phyloP scores from a whole-genome alignment of 2,797 vertebrate genomes.

The Leucoraja ocellata region DNA sequence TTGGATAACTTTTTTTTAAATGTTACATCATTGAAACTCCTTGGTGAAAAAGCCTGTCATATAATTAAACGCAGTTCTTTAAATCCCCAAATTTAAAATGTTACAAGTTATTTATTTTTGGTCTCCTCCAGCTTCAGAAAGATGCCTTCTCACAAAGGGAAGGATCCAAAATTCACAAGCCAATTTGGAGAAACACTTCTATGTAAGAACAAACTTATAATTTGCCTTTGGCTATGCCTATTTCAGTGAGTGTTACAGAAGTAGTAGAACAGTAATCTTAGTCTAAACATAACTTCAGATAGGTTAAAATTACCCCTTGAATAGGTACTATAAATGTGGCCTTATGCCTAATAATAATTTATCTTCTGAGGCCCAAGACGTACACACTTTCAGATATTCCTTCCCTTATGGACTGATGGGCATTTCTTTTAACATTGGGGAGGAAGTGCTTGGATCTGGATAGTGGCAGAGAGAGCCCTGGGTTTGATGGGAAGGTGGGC shows the following conservation, averaged over 20 bases:
- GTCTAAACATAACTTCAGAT: background rate
- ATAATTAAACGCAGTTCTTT: background rate
- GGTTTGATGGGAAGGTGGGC: no score
- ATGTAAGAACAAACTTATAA: background rate
- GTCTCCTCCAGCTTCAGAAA: background rate
- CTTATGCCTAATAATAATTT: background rate
- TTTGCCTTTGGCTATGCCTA: background rate
- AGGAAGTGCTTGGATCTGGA: no score
- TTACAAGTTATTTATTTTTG: background rate
- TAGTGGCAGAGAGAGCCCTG: no score
- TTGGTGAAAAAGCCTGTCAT: background rate
- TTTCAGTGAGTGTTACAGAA: background rate
- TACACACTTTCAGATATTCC: no score
- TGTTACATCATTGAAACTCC: background rate
- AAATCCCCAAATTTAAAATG: background rate
- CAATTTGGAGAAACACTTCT: background rate
- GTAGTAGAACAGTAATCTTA: background rate
- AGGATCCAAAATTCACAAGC: background rate
- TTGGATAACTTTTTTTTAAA: background rate
- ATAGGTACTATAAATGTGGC: no score
- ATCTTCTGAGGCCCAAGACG: background rate
- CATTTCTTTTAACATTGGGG: no score
- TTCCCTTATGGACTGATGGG: no score
- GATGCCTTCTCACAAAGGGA: background rate
- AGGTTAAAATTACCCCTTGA: background rate